Percentiles rank a stretch among this genome's conserved stretches.
phyloP scores from a whole-genome alignment of 2,888 invertebrate genomes.

The Rutpela maculata region DNA sequence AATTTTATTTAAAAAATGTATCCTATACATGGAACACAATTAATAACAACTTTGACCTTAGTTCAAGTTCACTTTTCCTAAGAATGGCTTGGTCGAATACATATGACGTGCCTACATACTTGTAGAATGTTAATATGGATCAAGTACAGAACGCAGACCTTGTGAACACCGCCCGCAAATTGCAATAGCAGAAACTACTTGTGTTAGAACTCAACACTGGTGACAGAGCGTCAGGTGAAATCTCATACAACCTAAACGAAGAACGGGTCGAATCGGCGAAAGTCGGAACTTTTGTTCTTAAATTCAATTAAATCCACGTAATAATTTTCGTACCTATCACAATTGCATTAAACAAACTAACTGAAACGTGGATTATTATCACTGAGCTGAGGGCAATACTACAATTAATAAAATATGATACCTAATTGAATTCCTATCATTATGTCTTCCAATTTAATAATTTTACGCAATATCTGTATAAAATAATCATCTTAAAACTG shows the following conservation, averaged over 20 bases:
- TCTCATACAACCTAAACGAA: constrained; percentile 46
- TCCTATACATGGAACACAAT: constrained; percentile 34
- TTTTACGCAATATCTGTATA: too few relatives aligned
- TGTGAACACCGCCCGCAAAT: constrained; percentile 50
- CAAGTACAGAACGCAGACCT: constrained; percentile 60
- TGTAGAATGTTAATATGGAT: constrained; percentile 59
- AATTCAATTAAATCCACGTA: constrained; percentile 12
- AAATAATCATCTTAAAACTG: too few relatives aligned
- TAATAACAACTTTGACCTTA: constrained; percentile 53
- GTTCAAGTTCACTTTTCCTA: constrained; percentile 61
- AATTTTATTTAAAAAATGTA: constrained; percentile 12
- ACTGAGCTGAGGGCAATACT: not conserved
- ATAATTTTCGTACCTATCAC: constrained; percentile 22
- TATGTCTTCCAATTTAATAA: too few relatives aligned
- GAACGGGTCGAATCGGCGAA: constrained; percentile 55
- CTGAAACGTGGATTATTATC: not conserved
- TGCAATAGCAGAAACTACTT: constrained; percentile 42
- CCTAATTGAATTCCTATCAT: too few relatives aligned
- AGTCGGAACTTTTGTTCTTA: constrained; percentile 51
- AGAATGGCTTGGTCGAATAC: constrained; percentile 52
- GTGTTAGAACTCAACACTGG: constrained; percentile 38
- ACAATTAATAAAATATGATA: not conserved
- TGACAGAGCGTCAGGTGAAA: constrained; percentile 53
- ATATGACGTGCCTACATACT: constrained; percentile 53
- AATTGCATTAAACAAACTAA: not conserved